These are phyloP conservation scores for Conchocele bisecta DNA, from an alignment of 2,888 invertebrate genomes.

Conservation along the genomic window DNA sequence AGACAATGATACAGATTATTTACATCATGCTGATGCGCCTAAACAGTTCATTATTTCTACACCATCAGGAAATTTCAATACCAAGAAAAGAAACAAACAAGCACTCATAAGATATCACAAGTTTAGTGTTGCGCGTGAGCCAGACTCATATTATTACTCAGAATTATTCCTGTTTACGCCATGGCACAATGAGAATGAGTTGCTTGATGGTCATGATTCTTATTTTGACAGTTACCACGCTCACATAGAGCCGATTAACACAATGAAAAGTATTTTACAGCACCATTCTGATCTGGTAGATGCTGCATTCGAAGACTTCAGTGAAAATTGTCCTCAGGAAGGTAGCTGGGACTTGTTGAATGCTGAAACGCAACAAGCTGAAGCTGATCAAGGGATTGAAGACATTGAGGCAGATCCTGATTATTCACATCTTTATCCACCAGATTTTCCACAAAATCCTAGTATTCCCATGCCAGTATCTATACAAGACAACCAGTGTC, in stretches of 20 bases:
- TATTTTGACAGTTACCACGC: constrained; percentile 21
- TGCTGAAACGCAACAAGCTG: no score
- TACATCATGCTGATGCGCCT: no score
- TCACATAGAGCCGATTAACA: constrained; percentile 16
- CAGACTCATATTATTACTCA: constrained; percentile 35
- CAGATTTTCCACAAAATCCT: no score
- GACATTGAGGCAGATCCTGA: no score
- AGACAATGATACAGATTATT: no score
- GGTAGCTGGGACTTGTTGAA: constrained; percentile 23
- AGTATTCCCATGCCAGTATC: no score
- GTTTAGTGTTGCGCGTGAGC: constrained; percentile 23
- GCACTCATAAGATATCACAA: constrained; percentile 40
- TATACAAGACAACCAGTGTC: no score
- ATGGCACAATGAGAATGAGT: constrained; percentile 28
- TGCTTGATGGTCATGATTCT: neutral
- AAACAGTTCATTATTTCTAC: no score
- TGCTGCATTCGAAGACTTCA: constrained; percentile 23
- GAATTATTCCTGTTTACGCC: constrained; percentile 23
- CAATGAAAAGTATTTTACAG: neutral
- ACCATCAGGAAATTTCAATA: no score
- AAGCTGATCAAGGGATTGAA: no score
- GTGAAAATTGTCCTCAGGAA: constrained; percentile 9
- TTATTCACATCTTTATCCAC: no score
- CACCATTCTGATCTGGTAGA: constrained; percentile 26
- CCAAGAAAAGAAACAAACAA: constrained; percentile 21